These are phyloP conservation scores for Trachelus troglodyta DNA, from an alignment of 2,888 invertebrate species.

Conservation along the genomic window DNA sequence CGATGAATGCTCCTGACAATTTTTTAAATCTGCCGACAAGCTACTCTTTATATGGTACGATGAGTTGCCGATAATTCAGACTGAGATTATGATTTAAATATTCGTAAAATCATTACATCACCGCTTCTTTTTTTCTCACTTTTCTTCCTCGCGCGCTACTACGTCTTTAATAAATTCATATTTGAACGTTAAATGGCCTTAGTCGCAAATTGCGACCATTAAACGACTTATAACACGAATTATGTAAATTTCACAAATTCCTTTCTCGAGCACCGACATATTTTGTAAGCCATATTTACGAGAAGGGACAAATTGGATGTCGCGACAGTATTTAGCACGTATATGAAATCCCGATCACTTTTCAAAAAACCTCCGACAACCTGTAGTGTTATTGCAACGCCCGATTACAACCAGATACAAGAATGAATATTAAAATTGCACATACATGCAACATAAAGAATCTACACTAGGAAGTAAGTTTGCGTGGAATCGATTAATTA, in stretches of 20 bases:
- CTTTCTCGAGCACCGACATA: not conserved
- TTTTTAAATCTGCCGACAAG: not conserved
- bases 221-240: not conserved
- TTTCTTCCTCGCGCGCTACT: not conserved
- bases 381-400: not conserved
- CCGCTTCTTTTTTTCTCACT: not conserved
- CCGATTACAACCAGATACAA: not conserved
- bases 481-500: not conserved
- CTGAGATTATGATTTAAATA: not conserved
- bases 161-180: conserved; percentile 1
- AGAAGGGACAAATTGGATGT: not conserved
- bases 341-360: not conserved
- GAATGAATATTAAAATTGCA: not conserved
- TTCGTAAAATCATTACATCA: not conserved
- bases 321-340: not conserved
- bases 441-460: not conserved
- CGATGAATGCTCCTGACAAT: not conserved
- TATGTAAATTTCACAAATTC: not conserved
- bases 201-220: not conserved
- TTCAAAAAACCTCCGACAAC: not conserved
- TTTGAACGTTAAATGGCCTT: not conserved
- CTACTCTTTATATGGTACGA: not conserved
- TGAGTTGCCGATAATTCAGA: not conserved
- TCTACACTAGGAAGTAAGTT: not conserved
- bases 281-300: not conserved